Evolutionary conservation across 2,888 invertebrate genomes (phyloP).

Genomic region (Trissolcus brochymenae): DNA sequence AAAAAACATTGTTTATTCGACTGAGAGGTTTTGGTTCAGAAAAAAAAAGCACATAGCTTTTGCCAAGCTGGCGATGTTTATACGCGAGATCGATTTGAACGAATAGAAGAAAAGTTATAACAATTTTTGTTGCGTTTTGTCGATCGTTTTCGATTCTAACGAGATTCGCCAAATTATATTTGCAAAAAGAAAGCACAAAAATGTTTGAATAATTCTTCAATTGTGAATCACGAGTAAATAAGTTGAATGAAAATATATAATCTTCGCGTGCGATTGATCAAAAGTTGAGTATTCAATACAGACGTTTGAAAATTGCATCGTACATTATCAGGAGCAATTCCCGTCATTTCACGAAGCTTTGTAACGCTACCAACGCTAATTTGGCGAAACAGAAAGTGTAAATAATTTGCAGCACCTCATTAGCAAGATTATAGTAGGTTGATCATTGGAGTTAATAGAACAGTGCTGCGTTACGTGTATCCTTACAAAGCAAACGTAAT

Average conservation of each 20-base stretch:
- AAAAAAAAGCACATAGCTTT: not conserved
- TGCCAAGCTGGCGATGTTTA: conserved; percentile 15
- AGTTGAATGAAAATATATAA: conserved; percentile 4
- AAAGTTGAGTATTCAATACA: conserved; percentile 5
- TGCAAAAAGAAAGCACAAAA: too few relatives aligned
- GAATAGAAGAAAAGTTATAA: conserved; percentile 4
- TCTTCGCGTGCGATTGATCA: conserved; percentile 11
- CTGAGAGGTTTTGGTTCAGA: conserved; percentile 20
- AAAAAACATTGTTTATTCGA: conserved; percentile 27
- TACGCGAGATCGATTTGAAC: conserved; percentile 14
- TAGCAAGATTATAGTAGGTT: conserved; percentile 44
- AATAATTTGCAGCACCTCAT: conserved; percentile 47
- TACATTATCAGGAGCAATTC: conserved; percentile 20
- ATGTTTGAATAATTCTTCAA: conserved; percentile 1
- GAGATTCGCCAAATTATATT: too few relatives aligned
- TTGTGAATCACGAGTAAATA: conserved; percentile 13
- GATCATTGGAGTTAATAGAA: conserved; percentile 50
- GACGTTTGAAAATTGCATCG: conserved; percentile 23
- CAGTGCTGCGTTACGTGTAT: conserved; percentile 30
- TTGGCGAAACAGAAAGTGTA: conserved; percentile 46
- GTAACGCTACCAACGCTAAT: conserved; percentile 36
- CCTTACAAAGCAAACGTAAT: conserved; percentile 51
- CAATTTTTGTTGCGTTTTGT: too few relatives aligned
- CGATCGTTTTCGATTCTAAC: too few relatives aligned
- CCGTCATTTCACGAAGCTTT: conserved; percentile 33